Evolutionary conservation across 2,113 vertebrate species (phyloP), one percentile per base, ranked within the genome.

Genomic region (Vulpes ferrilata): DNA sequence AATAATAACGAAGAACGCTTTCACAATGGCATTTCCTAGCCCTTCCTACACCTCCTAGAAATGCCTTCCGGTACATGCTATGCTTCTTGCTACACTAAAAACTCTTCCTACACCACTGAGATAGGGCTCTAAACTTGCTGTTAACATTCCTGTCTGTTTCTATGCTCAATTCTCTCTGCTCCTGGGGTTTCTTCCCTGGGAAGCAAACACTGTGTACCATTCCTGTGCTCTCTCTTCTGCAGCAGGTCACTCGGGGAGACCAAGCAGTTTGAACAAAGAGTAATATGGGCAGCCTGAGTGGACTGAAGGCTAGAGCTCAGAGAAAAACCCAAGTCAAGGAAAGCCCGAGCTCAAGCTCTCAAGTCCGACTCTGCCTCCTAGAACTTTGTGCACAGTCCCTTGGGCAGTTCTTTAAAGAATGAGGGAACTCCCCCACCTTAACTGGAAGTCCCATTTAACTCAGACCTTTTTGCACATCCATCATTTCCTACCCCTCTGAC

Each of bases 1-100:
- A 98, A 90, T 94, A 88, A 96, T 92, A 98, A 98, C 95, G 98
- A 98, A 98, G 79, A 97, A 95, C 60, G 97, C 95, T 90, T 98
- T 93, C 93, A 64, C 30, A 97, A 91, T 97, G 95, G 53, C 90
- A 97, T 97, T 83, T 73, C 84, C 98, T 97, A 96, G 62, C 53
- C 48, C 17, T 97, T 78, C 43, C 43, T 78, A 78, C 15, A 78
- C 43, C 43, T 30, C 43, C 43, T 30, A 30, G 43, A 48, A 78
- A 51, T 15, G 3, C 74, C 10, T 88, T 82, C 64, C 25, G 57
- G 12, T 6, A 76, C 59, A 25, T 69, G 25, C 15, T 89, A 1
- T 32, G 82, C 79, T 64, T 92, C 64, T 69, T 35, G 74, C 74
- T 78, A 51, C n/a, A 27, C 69, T 38, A 81, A 91, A 57, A 93